A percentile compares a stretch with the other conserved stretches of the same genome.
phyloP scores from a whole-genome alignment of 1,140 invertebrate genomes.

The Akabosia matsudoensis region DNA sequence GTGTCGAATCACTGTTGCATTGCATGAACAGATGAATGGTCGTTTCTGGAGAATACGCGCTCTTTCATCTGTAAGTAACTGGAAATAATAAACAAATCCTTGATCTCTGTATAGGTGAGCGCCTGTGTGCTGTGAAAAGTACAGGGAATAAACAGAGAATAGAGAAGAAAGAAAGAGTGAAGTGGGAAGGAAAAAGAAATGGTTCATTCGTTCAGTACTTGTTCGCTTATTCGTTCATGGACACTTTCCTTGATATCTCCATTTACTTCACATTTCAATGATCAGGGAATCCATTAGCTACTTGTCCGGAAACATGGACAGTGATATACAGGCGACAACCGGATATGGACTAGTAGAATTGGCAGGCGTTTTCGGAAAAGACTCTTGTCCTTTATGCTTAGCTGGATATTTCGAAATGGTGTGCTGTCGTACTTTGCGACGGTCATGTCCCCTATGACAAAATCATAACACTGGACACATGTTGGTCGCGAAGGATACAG shows the following conservation, averaged over 20 bases:
- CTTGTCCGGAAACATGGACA: constrained; percentile 21
- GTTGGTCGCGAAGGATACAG: too few species aligned
- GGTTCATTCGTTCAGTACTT: neutral
- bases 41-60: too few species aligned
- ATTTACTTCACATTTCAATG: constrained; percentile 24
- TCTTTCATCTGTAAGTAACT: too few species aligned
- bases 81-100: too few species aligned
- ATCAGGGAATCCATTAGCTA: constrained; percentile 19
- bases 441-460: neutral
- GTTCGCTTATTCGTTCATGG: neutral
- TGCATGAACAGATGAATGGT: too few species aligned
- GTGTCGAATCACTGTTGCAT: too few species aligned
- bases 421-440: too few species aligned
- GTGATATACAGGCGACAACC: constrained; percentile 18
- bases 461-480: too few species aligned
- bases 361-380: constrained; percentile 17
- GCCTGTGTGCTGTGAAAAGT: neutral
- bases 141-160: too few species aligned
- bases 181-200: neutral
- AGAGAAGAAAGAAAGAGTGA: neutral
- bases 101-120: too few species aligned
- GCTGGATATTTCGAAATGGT: too few species aligned
- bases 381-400: constrained; percentile 6
- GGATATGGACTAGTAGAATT: constrained; percentile 10
- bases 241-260: constrained; percentile 17